Evolutionary conservation across 2,113 vertebrate genomes (phyloP), one percentile per base, ranked within the genome.

Genomic region (Hemibagrus wyckioides): DNA sequence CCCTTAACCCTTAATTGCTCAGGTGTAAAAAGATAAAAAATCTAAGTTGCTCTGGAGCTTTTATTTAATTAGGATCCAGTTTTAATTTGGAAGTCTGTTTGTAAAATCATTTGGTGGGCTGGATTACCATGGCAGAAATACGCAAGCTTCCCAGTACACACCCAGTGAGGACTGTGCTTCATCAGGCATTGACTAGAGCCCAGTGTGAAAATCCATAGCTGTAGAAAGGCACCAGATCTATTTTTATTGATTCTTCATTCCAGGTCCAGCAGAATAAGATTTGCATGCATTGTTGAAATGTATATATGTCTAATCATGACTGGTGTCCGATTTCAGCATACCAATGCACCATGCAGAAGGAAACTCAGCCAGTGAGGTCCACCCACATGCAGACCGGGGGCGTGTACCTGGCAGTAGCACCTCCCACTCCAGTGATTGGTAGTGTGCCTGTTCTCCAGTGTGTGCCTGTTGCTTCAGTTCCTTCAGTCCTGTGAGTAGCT

Each of bases 401-500:
- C 36, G 61, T 87, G 93, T 95, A 94, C 71, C 54, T 95, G 89
- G 85, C 93, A 0, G 82, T 92, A 0, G 85, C 92, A 4, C 56
- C 88, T 1, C 87, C 93, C 0, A 73, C 88, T 30, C 88, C 94
- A n/a, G 50, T 94, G 33, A n/a, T 94, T 1, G 10, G 92, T 91
- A 95, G 92, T 61, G 56, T 96, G 41, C 90, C 95, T 0, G 82
- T 94, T 0, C 50, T 96, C 52, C 95, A 95, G 0, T 57, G 93
- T 57, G 82, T 95, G 91, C 93, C 1, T 92, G 88, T 1, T n/a
- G n/a, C n/a, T n/a, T n/a, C n/a, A n/a, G n/a, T n/a, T n/a, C 79
- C 95, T 13, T 4, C 96, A 36, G 90, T 94, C 23, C 86, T 94
- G 95, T 96, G 87, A 94, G 94, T 92, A 56, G 44, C 59, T 33